Percentiles rank a stretch among this genome's conserved stretches.
These are phyloP conservation scores for Crocuta crocuta DNA, from an alignment of 2,113 vertebrate species.

Conservation along the genomic window DNA sequence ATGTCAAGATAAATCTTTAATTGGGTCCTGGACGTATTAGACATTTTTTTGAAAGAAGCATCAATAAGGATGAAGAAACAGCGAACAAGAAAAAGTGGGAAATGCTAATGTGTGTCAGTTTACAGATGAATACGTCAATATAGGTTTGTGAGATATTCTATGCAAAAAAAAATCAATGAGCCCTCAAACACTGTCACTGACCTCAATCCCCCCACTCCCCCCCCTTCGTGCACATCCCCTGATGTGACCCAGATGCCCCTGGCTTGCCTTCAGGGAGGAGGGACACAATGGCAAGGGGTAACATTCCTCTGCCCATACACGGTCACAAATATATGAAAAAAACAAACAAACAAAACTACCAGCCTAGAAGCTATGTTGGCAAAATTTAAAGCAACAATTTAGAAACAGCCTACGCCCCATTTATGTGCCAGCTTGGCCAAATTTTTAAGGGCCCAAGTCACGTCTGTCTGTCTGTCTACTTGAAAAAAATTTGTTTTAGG, in stretches of 20 bases:
- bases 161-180: not conserved
- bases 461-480: constrained; percentile 35
- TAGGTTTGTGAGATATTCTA: not conserved
- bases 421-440: not conserved
- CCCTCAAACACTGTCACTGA: not conserved
- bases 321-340: constrained; percentile 26
- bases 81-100: not conserved
- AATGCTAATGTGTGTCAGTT: not conserved
- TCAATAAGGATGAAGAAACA: not conserved
- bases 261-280: not conserved
- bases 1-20: not conserved
- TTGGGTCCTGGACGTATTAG: not conserved
- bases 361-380: not conserved
- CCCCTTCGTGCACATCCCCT: not conserved
- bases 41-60: not conserved
- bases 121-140: not conserved
- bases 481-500: not conserved
- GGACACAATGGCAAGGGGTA: not conserved
- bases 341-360: not conserved
- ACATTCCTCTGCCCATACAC: not conserved
- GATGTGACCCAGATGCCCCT: not conserved
- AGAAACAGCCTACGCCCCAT: not conserved
- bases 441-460: constrained; percentile 59
- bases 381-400: constrained; percentile 51
- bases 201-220: not conserved